phyloP scores from a whole-genome alignment of 2,888 invertebrate species.

The Nycteola revayana region DNA sequence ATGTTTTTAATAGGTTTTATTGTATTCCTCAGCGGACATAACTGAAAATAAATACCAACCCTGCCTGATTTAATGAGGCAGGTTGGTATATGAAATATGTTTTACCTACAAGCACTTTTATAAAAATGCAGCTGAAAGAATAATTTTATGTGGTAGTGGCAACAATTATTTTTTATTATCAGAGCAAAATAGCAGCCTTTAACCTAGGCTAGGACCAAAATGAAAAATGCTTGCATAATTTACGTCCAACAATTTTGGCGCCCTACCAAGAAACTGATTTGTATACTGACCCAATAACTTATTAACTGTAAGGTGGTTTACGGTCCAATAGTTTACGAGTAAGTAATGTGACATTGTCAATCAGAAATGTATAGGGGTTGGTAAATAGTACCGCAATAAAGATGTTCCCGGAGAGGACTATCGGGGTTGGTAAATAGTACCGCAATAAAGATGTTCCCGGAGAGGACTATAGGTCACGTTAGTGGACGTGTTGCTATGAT shows the following conservation, averaged over 20 bases:
- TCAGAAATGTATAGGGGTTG: constrained; percentile 33
- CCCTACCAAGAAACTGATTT: constrained; percentile 19
- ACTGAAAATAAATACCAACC: too few relatives aligned
- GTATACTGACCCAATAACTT: constrained; percentile 32
- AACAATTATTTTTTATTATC: too few relatives aligned
- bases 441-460: constrained; percentile 38
- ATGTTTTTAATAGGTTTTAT: constrained; percentile 4
- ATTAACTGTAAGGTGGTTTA: constrained; percentile 7
- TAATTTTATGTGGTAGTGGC: too few relatives aligned
- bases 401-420: constrained; percentile 38
- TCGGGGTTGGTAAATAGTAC: constrained; percentile 20
- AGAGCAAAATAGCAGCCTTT: too few relatives aligned
- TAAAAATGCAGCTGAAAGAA: too few relatives aligned
- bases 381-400: constrained; percentile 29
- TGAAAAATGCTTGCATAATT: constrained; percentile 14
- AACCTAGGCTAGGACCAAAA: too few relatives aligned
- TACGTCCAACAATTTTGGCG: constrained; percentile 19
- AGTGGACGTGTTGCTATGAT: constrained; percentile 39
- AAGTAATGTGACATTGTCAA: constrained; percentile 42
- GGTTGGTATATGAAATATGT: too few relatives aligned
- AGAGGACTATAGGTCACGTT: constrained; percentile 33
- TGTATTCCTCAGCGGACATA: too few relatives aligned
- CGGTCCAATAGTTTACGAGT: constrained; percentile 29
- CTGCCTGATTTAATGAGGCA: too few relatives aligned
- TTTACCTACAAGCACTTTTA: too few relatives aligned